Conservation (phyloP, 1,140 invertebrate genomes). For the Zaprionus inermis region DNA sequence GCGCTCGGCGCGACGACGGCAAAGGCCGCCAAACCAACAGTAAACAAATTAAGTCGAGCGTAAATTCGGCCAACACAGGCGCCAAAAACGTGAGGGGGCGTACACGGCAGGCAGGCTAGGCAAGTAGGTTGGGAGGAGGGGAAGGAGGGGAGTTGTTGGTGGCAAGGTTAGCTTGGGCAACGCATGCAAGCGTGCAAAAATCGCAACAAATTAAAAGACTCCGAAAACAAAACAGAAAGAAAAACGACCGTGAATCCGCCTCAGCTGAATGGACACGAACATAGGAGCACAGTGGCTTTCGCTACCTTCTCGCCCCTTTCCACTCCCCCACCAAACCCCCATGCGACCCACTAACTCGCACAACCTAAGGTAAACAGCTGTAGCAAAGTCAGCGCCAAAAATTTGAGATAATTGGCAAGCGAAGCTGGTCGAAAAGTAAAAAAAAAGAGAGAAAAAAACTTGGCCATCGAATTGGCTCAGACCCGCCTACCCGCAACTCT, state of each 20-base stretch:
- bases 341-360: neutral
- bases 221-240: slow-evolving; percentile 48
- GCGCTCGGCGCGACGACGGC: slow-evolving; percentile 48
- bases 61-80: slow-evolving; percentile 62
- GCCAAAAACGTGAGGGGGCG: slow-evolving; percentile 30
- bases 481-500: neutral
- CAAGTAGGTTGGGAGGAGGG: neutral
- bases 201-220: slow-evolving; percentile 79
- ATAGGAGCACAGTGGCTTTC: slow-evolving; percentile 5
- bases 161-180: neutral
- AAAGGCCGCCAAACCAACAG: slow-evolving; percentile 77
- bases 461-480: slow-evolving; percentile 9
- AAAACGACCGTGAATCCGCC: slow-evolving; percentile 34
- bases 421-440: neutral
- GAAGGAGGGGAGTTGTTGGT: neutral
- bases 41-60: slow-evolving; percentile 82
- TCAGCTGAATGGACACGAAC: slow-evolving; percentile 44
- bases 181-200: slow-evolving; percentile 68
- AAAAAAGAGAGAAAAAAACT: neutral
- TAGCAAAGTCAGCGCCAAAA: neutral
- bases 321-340: neutral
- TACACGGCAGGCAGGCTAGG: neutral
- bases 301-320: neutral
- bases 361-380: neutral
- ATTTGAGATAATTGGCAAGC: slow-evolving; percentile 29